These are phyloP conservation scores for Gonioctena quinquepunctata DNA, from an alignment of 1,140 invertebrate genomes.

Conservation along the genomic window DNA sequence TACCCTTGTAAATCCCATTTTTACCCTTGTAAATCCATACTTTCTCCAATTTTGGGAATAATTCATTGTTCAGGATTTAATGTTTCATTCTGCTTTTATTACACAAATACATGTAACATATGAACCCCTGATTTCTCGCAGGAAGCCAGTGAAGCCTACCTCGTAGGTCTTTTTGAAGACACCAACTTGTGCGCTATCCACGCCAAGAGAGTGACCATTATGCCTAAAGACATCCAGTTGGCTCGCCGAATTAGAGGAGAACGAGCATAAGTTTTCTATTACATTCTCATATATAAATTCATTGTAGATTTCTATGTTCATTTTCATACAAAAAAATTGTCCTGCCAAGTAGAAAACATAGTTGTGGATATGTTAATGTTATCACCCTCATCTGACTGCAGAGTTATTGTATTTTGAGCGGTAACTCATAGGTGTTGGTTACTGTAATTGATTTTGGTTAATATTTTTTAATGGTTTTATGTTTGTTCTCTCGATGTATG, in stretches of 20 bases:
- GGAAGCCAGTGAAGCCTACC: conserved; percentile 84
- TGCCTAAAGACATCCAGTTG: conserved; percentile 94
- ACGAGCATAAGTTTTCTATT: conserved; percentile 69
- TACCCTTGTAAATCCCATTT: neutral
- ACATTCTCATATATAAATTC: conserved; percentile 11
- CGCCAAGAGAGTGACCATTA: conserved; percentile 92
- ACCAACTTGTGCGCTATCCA: conserved; percentile 86
- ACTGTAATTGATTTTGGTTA: neutral
- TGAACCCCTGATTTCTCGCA: conserved; percentile 57
- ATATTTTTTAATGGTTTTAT: neutral
- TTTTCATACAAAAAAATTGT: conserved; percentile 4
- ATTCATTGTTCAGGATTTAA: neutral
- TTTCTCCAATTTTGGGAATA: neutral
- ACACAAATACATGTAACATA: too few species aligned
- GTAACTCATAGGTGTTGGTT: neutral
- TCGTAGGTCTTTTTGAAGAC: conserved; percentile 81
- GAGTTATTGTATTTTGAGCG: neutral
- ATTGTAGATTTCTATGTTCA: conserved; percentile 20
- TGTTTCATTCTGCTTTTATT: neutral
- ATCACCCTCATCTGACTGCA: neutral
- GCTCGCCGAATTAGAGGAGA: conserved; percentile 85
- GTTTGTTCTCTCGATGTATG: neutral
- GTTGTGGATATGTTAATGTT: conserved; percentile 4
- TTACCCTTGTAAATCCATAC: neutral
- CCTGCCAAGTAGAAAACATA: conserved; percentile 8